phyloP scores from a whole-genome alignment of 2,113 vertebrate genomes.

The Tylochromis polylepis region DNA sequence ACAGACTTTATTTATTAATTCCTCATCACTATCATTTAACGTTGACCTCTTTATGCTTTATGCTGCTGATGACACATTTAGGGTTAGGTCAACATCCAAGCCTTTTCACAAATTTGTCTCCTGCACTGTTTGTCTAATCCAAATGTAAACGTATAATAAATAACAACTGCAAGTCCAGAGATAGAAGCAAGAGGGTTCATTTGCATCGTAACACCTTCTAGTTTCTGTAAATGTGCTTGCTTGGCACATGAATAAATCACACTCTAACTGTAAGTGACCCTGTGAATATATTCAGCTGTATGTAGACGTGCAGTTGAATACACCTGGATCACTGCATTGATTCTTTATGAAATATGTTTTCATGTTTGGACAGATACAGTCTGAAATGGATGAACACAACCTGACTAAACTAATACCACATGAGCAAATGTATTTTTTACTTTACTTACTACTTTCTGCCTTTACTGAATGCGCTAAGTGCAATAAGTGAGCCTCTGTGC shows the following conservation, averaged over 20 bases:
- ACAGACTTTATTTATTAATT: neutral
- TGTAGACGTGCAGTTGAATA: neutral
- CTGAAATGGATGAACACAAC: neutral
- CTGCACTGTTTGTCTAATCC: neutral
- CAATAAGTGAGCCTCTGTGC: neutral
- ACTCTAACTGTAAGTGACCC: neutral
- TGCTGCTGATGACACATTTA: neutral
- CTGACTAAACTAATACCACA: neutral
- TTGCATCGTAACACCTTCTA: neutral
- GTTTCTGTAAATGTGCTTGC: neutral
- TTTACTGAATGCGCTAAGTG: neutral
- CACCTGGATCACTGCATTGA: neutral
- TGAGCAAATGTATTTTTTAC: accelerated
- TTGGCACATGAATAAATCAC: neutral
- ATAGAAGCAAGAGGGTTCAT: neutral
- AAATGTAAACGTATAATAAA: neutral
- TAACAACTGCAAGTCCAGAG: neutral
- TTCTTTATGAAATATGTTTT: neutral
- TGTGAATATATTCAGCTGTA: neutral
- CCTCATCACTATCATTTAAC: neutral
- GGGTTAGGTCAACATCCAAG: neutral
- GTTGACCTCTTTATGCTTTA: neutral
- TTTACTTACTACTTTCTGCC: too few species aligned
- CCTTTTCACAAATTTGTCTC: too few species aligned
- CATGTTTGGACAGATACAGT: neutral